Conservation (phyloP, 2,113 vertebrate genomes). For the Gambusia holbrooki region DNA sequence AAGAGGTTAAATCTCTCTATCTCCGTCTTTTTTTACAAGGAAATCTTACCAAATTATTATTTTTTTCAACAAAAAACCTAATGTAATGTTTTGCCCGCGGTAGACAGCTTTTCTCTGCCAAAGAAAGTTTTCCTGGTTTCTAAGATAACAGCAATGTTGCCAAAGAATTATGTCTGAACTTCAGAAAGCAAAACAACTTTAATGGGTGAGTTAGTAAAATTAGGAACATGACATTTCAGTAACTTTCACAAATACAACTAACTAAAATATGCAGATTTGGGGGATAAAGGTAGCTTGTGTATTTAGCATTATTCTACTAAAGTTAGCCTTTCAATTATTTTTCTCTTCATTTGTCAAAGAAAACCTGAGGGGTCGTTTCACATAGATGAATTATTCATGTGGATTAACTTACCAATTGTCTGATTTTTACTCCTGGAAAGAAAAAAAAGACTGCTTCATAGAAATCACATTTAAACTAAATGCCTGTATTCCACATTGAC, state of each 20-base stretch:
- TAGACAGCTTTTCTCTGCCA: background rate
- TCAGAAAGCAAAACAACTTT: background rate
- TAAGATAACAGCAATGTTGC: background rate
- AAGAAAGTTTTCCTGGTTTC: background rate
- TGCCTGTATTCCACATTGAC: background rate
- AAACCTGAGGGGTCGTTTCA: background rate
- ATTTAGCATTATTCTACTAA: background rate
- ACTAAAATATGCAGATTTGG: background rate
- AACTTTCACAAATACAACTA: background rate
- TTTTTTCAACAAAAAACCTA: too few species aligned
- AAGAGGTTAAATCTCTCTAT: too few species aligned
- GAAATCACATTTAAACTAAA: slow-evolving; percentile 23
- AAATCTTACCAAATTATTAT: too few species aligned
- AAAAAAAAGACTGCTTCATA: slow-evolving; percentile 23
- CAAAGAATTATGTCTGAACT: background rate
- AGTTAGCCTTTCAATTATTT: background rate
- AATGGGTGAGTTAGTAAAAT: background rate
- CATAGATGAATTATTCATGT: slow-evolving; percentile 42
- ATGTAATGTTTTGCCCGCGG: too few species aligned
- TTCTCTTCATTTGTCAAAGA: slow-evolving; percentile 2
- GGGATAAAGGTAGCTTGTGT: background rate
- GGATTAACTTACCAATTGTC: slow-evolving; percentile 22
- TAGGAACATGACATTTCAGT: background rate
- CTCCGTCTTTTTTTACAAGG: too few species aligned
- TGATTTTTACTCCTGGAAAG: slow-evolving; percentile 14